These are phyloP conservation scores for Lytechinus variegatus DNA, from an alignment of 35 echinoderm and acorn worm species.

Conservation along the genomic window DNA sequence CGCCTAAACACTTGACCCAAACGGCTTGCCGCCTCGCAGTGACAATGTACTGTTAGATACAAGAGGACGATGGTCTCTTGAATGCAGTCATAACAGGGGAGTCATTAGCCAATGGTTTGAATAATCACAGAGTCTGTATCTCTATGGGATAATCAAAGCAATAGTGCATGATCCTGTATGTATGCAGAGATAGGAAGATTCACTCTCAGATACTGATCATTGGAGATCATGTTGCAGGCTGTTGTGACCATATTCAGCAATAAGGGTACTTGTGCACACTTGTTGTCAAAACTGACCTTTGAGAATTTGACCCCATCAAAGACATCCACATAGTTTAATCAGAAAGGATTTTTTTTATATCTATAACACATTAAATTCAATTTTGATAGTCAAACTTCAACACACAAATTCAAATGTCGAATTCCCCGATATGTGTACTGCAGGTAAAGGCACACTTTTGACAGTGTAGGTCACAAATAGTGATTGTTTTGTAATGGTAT, in stretches of 20 bases:
- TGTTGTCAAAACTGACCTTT: too few species aligned
- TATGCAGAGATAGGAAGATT: neutral
- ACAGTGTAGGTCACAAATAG: neutral
- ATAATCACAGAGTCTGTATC: neutral
- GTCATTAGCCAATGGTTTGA: neutral
- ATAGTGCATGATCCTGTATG: neutral
- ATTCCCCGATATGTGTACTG: too few species aligned
- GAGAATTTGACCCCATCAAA: too few species aligned
- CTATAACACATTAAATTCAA: too few species aligned
- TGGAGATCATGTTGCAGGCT: neutral
- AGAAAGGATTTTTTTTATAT: too few species aligned
- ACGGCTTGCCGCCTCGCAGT: neutral
- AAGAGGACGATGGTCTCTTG: neutral
- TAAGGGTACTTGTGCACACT: too few species aligned
- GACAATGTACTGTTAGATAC: neutral
- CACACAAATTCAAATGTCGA: too few species aligned
- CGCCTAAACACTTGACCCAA: slow-evolving; percentile 16
- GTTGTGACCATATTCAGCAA: too few species aligned
- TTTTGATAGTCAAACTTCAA: too few species aligned
- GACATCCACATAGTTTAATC: too few species aligned
- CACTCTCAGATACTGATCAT: neutral
- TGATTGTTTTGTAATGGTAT: neutral
- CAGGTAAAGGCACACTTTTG: too few species aligned
- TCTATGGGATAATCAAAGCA: neutral
- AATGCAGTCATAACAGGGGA: neutral